Evolutionary conservation across 2,888 invertebrate genomes (phyloP).

Genomic region (Caenorhabditis angaria): DNA sequence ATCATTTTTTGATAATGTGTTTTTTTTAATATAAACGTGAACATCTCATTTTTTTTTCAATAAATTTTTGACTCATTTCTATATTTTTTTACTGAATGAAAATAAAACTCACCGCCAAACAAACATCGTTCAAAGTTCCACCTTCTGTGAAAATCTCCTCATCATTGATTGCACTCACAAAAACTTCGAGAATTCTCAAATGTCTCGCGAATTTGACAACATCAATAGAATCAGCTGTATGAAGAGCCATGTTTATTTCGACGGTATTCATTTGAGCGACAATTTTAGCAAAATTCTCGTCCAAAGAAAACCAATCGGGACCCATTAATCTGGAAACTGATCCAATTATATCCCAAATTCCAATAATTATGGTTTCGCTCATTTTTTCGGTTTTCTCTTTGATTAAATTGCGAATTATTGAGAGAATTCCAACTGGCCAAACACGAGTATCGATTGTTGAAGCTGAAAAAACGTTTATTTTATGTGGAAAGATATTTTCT

Average conservation of each 20-base stretch:
- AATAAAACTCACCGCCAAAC: neutral
- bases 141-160: neutral
- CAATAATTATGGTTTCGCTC: constrained; percentile 3
- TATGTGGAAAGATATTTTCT: neutral
- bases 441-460: constrained; percentile 18
- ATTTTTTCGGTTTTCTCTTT: constrained; percentile 17
- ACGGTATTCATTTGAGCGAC: constrained; percentile 26
- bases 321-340: constrained; percentile 14
- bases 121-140: neutral
- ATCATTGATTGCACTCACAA: neutral
- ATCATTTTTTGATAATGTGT: no score
- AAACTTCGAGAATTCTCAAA: constrained; percentile 31
- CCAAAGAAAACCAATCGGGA: constrained; percentile 23
- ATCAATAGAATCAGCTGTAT: constrained; percentile 11
- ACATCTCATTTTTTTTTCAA: no score
- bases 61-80: no score
- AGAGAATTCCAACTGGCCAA: constrained; percentile 27
- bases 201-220: constrained; percentile 5
- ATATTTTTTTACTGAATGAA: no score
- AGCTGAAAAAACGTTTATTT: neutral
- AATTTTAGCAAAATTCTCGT: constrained; percentile 23
- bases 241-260: constrained; percentile 25
- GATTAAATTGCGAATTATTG: constrained; percentile 17
- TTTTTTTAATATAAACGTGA: no score
- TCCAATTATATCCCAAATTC: constrained; percentile 29